Evolutionary conservation across 1,140 invertebrate species (phyloP).

Genomic region (Marisa cornuarietis): DNA sequence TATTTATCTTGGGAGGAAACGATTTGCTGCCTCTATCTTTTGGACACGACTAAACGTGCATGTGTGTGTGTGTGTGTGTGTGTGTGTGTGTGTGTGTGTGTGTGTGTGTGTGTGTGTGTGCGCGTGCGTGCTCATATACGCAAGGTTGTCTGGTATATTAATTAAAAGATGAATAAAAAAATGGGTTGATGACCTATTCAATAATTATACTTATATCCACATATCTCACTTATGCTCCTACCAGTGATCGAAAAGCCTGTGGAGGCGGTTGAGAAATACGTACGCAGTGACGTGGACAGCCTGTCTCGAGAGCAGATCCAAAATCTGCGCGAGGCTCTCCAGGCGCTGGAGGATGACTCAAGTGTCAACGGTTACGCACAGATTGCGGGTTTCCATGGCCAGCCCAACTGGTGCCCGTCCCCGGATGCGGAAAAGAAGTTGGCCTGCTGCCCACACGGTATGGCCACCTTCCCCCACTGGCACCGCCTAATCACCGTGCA

Average conservation of each 20-base stretch:
- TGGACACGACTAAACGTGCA: too few relatives aligned
- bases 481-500: conserved; percentile 37
- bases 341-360: conserved; percentile 22
- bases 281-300: conserved; percentile 27
- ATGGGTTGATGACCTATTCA: too few relatives aligned
- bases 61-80: too few relatives aligned
- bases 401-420: conserved; percentile 23
- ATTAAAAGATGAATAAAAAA: background rate
- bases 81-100: background rate
- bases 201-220: too few relatives aligned
- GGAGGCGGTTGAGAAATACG: background rate
- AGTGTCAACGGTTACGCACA: conserved; percentile 24
- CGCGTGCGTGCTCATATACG: background rate
- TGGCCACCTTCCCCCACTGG: conserved; percentile 39
- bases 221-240: too few relatives aligned
- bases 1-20: too few relatives aligned
- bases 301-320: conserved; percentile 23
- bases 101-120: background rate
- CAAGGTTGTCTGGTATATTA: background rate
- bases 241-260: too few relatives aligned
- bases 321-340: conserved; percentile 29
- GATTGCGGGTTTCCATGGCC: conserved; percentile 29
- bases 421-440: conserved; percentile 24
- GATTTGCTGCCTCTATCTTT: too few relatives aligned
- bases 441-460: conserved; percentile 34